Base-by-base conservation (phyloP, 2,797 vertebrate species). In the Melanogrammus aeglefinus region DNA sequence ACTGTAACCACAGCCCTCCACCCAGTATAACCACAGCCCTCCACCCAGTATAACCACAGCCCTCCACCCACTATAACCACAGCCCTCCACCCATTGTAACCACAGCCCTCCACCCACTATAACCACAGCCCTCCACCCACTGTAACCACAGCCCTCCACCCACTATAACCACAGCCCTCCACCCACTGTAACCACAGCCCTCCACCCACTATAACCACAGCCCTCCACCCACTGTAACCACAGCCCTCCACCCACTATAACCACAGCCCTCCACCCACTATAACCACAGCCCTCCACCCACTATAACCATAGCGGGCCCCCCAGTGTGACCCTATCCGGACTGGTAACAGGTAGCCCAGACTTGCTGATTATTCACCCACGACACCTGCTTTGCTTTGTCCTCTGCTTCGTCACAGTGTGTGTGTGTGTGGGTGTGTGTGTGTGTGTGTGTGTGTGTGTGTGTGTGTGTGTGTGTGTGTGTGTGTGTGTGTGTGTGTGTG, bases 321-420 rank as follows among this genome's bases (percentile, higher is more conserved):
- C 77, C 70, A 85, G 51, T 82, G 85, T 88, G 89, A 91, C 80
- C 36, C 86, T 84, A 84, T 82, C 6, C 82, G 74, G 21, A 21
- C 57, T 88, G 90, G 91, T 10, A 79, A 82, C 75, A 80, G 76
- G 85, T 83, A 57, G 0, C 76, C 84, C 80, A 66, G 36, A n/a
- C 78, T 79, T 2, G 81, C 84, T 92, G 91, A 92, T 92, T 92
- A 88, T 77, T 1, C 27, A 31, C 57, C 81, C 82, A 75, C 81
- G 71, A 70, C 82, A 81, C 74, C 78, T 6, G 73, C 39, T 1
- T 18, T 80, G 78, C 82, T 90, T 86, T 85, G 79, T 83, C 69
- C 87, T 63, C 72, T 81, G 86, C 83, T 16, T 63, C 21, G 21
- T 57, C 83, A n/a, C 51, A 3, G 13, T 2, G 14, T 18, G 47